Evolutionary conservation across 2,797 vertebrate genomes (phyloP).

Genomic region (Coluber constrictor): DNA sequence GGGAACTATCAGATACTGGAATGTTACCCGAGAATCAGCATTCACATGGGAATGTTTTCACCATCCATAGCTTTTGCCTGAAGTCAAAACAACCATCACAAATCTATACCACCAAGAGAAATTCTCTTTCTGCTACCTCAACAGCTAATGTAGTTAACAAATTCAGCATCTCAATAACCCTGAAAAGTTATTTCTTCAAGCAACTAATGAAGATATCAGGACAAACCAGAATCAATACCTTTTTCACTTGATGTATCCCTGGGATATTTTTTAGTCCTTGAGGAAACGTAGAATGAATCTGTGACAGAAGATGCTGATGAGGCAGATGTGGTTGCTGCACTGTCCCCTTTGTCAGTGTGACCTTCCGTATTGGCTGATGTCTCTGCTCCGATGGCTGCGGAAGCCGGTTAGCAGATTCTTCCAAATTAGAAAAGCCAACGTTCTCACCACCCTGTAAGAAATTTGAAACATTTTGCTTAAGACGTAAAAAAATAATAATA

Average conservation of each 20-base stretch:
- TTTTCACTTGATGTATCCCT: conserved; percentile 73
- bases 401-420: conserved; percentile 73
- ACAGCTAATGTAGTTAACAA: background rate
- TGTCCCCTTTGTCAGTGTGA: conserved; percentile 80
- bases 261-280: conserved; percentile 76
- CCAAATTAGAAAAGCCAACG: conserved; percentile 68
- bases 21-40: conserved; percentile 19
- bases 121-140: background rate
- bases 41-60: conserved; percentile 35
- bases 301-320: conserved; percentile 64
- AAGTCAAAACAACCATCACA: conserved; percentile 28
- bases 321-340: conserved; percentile 74
- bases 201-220: conserved; percentile 33
- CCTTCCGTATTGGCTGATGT: conserved; percentile 83
- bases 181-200: conserved; percentile 8
- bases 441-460: conserved; percentile 79
- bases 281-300: conserved; percentile 64
- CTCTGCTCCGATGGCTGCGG: conserved; percentile 67
- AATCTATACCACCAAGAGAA: conserved; percentile 25
- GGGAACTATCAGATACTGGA: background rate
- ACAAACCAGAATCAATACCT: conserved; percentile 61
- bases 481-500: conserved; percentile 2
- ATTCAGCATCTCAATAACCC: background rate
- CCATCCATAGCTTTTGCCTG: conserved; percentile 28
- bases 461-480: conserved; percentile 66